Percentiles rank a stretch among this genome's conserved stretches.
phyloP scores from a whole-genome alignment of 2,797 vertebrate species.

The Ptychadena robeensis region DNA sequence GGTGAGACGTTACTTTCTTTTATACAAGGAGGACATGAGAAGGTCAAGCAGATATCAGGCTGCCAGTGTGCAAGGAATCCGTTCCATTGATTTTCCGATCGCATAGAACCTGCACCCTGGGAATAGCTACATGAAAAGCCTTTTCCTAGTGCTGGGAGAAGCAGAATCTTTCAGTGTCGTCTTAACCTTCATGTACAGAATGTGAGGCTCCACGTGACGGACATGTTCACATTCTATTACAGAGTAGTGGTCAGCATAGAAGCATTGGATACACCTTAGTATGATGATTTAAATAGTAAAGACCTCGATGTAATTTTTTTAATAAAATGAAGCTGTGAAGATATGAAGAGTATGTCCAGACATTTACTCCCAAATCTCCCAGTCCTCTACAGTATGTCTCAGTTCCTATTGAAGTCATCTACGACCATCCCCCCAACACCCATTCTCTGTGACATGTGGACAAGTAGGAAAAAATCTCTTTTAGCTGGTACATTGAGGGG shows the following conservation, averaged over 20 bases:
- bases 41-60: conserved; percentile 46
- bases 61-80: conserved; percentile 36
- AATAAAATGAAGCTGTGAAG: no score
- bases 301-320: no score
- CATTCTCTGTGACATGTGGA: no score
- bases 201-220: conserved; percentile 23
- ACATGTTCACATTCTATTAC: conserved; percentile 4
- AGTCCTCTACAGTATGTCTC: no score
- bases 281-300: neutral
- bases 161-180: conserved; percentile 28
- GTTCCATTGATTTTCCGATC: conserved; percentile 55
- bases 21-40: conserved; percentile 6
- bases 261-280: neutral
- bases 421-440: no score
- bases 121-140: conserved; percentile 50
- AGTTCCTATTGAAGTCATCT: no score
- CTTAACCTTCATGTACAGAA: conserved; percentile 43
- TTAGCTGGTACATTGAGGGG: no score
- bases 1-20: neutral
- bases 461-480: no score
- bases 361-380: no score
- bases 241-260: neutral
- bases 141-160: conserved; percentile 48
- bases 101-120: conserved; percentile 44
- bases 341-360: no score